phyloP scores from a whole-genome alignment of 2,888 invertebrate species.

The Drosophila meridiana region DNA sequence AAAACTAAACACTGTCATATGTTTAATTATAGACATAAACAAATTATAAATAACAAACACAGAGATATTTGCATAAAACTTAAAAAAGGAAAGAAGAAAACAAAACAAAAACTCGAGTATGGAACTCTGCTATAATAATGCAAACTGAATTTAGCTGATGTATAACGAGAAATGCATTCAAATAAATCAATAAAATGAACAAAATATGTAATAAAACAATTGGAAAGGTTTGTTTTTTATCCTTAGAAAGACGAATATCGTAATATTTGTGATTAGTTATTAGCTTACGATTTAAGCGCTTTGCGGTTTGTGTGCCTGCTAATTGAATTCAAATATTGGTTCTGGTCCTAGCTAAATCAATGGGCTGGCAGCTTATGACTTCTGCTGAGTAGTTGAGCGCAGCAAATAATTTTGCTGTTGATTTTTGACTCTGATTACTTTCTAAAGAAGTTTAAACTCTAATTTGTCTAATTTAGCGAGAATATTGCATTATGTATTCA shows the following conservation, averaged over 20 bases:
- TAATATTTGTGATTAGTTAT: not conserved
- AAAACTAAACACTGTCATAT: conserved; percentile 65
- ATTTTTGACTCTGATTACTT: not conserved
- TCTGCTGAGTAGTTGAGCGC: not conserved
- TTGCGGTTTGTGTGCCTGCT: not conserved
- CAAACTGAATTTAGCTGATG: conserved; percentile 74
- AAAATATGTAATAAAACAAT: conserved; percentile 68
- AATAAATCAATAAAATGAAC: conserved; percentile 68
- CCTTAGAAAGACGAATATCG: not conserved
- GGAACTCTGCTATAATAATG: conserved; percentile 31
- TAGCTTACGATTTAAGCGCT: not conserved
- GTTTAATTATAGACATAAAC: conserved; percentile 62
- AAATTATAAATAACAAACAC: conserved; percentile 51
- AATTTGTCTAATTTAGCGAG: too few relatives aligned
- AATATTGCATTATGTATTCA: not conserved
- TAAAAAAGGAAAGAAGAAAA: conserved; percentile 21
- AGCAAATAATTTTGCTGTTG: too few relatives aligned
- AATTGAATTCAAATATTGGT: not conserved
- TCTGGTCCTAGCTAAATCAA: not conserved
- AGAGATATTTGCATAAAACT: conserved; percentile 29
- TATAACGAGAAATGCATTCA: conserved; percentile 69
- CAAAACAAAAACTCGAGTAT: conserved; percentile 24
- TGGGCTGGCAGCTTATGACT: not conserved
- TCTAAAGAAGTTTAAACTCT: not conserved
- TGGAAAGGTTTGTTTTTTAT: not conserved